Conservation (phyloP, 2,113 vertebrate species). For the Puntigrus tetrazona region DNA sequence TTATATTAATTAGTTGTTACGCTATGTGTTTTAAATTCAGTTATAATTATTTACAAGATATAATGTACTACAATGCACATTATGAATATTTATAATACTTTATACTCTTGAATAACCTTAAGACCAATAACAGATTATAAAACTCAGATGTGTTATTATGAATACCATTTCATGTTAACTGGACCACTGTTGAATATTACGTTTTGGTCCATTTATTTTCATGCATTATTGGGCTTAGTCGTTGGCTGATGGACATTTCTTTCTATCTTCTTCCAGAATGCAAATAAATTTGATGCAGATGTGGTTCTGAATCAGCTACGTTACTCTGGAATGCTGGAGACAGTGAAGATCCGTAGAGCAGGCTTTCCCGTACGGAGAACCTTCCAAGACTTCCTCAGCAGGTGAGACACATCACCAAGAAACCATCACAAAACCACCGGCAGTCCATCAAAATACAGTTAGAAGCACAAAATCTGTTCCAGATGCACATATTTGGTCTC, state of each 20-base stretch:
- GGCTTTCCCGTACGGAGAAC: conserved; percentile 87
- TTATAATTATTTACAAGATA: too few relatives aligned
- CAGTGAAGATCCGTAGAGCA: conserved; percentile 88
- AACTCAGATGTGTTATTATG: background rate
- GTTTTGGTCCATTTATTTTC: background rate
- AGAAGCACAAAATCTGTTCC: conserved; percentile 9
- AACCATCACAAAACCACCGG: background rate
- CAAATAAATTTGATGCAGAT: conserved; percentile 81
- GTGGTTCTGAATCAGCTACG: conserved; percentile 88
- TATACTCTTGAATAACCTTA: background rate
- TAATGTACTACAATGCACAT: too few relatives aligned
- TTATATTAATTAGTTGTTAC: too few relatives aligned
- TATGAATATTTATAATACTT: too few relatives aligned
- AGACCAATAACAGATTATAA: background rate
- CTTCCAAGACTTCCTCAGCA: conserved; percentile 83
- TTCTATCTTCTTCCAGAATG: conserved; percentile 69
- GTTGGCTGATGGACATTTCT: background rate
- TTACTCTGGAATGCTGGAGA: conserved; percentile 93
- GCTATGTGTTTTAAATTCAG: too few relatives aligned
- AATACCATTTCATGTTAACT: background rate
- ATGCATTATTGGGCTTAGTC: background rate
- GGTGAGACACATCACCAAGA: conserved; percentile 67
- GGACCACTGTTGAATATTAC: background rate
- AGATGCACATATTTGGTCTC: background rate
- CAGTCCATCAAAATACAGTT: conserved; percentile 31